Evolutionary conservation across 2,113 vertebrate species (phyloP), one percentile per base, ranked within the genome.

Genomic region (Salminus brasiliensis): DNA sequence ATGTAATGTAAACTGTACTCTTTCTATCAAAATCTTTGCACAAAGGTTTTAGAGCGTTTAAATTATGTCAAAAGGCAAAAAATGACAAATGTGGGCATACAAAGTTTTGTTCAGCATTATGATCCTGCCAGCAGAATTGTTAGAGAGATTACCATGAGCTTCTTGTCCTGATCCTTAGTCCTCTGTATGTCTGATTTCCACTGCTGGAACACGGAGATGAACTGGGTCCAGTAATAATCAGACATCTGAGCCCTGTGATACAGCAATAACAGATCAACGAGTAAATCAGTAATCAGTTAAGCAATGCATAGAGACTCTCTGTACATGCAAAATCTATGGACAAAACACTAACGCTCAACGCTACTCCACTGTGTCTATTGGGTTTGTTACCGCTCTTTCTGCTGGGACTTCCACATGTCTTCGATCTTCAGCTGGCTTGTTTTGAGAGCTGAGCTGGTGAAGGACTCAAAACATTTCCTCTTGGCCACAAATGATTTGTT

Each of bases 111-210:
- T n/a, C n/a, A n/a, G n/a, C n/a, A n/a, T n/a, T n/a, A n/a, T 32
- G 32, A 36, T n/a, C 39, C 9, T 32, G 15, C n/a, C n/a, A n/a
- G n/a, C n/a, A n/a, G n/a, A n/a, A n/a, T n/a, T n/a, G n/a, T n/a
- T n/a, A n/a, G n/a, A n/a, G n/a, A n/a, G 29, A 30, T 72, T 77
- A 87, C 86, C 74, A 23, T 71, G n/a, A 83, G 69, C 49, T 87
- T 85, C 47, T 85, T 82, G 59, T 87, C 84, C 53, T 84, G 79
- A 30, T 87, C 84, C 63, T 87, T 87, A n/a, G 69, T 68, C 59
- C 79, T 87, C 32, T 78, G 68, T 30, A 85, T 59, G 45, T 87
- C 81, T 11, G 39, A 79, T 25, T 84, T 77, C 86, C 86, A 85
- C 23, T 85, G 86, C 45, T 85, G 79, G 68, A 87, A 87, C 23